Evolutionary conservation across 2,888 invertebrate genomes (phyloP), one percentile per base, ranked within the genome.

Genomic region (Piscicola geometra): DNA sequence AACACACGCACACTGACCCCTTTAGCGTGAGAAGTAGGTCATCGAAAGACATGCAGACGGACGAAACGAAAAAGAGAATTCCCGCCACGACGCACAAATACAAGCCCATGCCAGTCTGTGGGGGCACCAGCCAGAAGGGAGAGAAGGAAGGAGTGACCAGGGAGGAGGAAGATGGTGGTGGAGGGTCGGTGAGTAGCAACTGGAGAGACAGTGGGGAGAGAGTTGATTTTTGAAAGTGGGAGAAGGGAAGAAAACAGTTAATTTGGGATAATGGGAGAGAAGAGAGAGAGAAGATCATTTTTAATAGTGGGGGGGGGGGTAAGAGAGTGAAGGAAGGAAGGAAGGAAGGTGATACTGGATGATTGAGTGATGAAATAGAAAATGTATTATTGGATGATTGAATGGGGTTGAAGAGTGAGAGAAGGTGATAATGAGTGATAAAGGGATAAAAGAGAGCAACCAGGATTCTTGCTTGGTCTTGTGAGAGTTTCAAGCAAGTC

Each of bases 1-100:
- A 15, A 41, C 41, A 41, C 41, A 5, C 5, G 9, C 5, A 41
- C 41, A 41, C 41, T 9, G 15, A 41, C 41, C 5, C 41, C 5
- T 9, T 56, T 3, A 56, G 21, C 3, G 60, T 25, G 25, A 15
- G 60, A 5, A 56, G 15, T 3, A 56, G 21, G 21, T 56, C 60
- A 56, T 56, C 60, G n/a, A 56, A 56, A 56, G 15, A 18, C 60
- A 56, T 56, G 60, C 60, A 56, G 12, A 56, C 21, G 21, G 60
- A 56, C 25, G 60, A 56, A 3, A 56, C 3, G 12, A 56, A 21
- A n/a, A 56, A 56, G 60, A 56, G 60, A 3, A 56, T n/a, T 5
- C 15, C 60, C 5, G 60, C 60, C 5, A n/a, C 21, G 5, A 56
- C n/a, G 3, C 12, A 9, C 60, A 56, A n/a, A 3, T 56, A 21